Evolutionary conservation across 2,797 vertebrate genomes (phyloP).

Genomic region (Odontamblyopus rebecca): DNA sequence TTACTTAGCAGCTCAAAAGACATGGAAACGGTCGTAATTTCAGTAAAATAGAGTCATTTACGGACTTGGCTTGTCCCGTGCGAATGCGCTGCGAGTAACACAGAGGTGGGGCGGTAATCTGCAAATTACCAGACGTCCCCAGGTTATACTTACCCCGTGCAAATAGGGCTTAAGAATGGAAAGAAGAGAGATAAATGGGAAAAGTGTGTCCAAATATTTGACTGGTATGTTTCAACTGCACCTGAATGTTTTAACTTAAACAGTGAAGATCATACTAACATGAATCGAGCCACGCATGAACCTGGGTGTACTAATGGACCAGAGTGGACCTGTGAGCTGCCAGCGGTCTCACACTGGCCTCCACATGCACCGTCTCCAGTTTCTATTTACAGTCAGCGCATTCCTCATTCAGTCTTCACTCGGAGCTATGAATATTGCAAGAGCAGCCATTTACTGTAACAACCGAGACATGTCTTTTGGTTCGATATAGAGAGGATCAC

Average conservation of each 20-base stretch:
- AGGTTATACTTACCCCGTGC: too few species aligned
- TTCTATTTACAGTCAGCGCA: conserved; percentile 57
- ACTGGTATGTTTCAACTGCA: not conserved
- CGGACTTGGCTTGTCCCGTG: too few species aligned
- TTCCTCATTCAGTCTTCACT: conserved; percentile 44
- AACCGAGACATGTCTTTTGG: conserved; percentile 41
- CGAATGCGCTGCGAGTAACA: too few species aligned
- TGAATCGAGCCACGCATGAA: not conserved
- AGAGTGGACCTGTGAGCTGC: conserved; percentile 50
- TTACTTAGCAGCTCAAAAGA: too few species aligned
- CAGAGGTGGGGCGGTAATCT: too few species aligned
- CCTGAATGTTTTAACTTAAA: not conserved
- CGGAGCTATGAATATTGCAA: conserved; percentile 64
- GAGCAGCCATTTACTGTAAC: conserved; percentile 62
- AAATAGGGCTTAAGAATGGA: too few species aligned
- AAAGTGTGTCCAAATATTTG: too few species aligned
- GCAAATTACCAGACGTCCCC: too few species aligned
- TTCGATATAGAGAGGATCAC: conserved; percentile 30
- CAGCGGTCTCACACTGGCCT: conserved; percentile 53
- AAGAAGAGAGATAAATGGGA: too few species aligned
- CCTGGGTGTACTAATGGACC: not conserved
- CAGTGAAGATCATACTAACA: too few species aligned
- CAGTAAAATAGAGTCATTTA: too few species aligned
- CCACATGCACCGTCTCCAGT: conserved; percentile 34
- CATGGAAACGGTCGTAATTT: too few species aligned